These are phyloP conservation scores for Dasysyrphus tricinctus DNA, from an alignment of 2,888 invertebrate genomes.

Conservation along the genomic window DNA sequence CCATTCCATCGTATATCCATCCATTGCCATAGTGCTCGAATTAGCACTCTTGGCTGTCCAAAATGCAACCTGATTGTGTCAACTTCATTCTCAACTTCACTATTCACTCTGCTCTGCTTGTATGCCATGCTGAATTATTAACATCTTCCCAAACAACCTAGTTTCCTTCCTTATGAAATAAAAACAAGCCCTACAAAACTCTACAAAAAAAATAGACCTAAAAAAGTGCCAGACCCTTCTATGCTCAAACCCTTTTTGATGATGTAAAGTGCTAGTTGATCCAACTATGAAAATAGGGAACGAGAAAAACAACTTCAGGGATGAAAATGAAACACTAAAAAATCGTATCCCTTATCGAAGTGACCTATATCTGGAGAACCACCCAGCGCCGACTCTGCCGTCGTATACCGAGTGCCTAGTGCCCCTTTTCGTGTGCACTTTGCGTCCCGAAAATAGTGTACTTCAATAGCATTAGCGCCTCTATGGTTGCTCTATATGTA, in stretches of 20 bases:
- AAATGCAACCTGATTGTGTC: conserved; percentile 63
- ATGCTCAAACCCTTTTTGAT: not conserved
- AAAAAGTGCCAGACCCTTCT: not conserved
- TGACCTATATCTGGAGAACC: conserved; percentile 55
- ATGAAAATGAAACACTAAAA: conserved; percentile 2
- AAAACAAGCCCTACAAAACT: not conserved
- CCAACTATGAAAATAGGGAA: conserved; percentile 34
- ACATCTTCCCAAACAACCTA: conserved; percentile 66
- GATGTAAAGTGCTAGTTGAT: conserved; percentile 32
- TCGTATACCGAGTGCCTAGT: not conserved
- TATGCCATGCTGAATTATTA: conserved; percentile 61
- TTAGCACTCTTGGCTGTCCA: conserved; percentile 55
- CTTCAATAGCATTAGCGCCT: conserved; percentile 53
- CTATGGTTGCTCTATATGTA: not conserved
- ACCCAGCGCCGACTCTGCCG: not conserved
- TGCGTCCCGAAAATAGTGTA: conserved; percentile 38
- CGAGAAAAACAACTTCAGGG: conserved; percentile 32
- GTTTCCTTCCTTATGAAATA: conserved; percentile 46
- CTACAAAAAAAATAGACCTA: conserved; percentile 1
- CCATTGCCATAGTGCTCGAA: conserved; percentile 16
- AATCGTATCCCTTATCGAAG: conserved; percentile 50
- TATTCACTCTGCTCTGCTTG: conserved; percentile 39
- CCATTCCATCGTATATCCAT: not conserved
- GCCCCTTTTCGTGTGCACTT: conserved; percentile 40
- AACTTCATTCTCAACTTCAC: conserved; percentile 58